phyloP scores from a whole-genome alignment of 2,113 vertebrate genomes.

The Mobula hypostoma region DNA sequence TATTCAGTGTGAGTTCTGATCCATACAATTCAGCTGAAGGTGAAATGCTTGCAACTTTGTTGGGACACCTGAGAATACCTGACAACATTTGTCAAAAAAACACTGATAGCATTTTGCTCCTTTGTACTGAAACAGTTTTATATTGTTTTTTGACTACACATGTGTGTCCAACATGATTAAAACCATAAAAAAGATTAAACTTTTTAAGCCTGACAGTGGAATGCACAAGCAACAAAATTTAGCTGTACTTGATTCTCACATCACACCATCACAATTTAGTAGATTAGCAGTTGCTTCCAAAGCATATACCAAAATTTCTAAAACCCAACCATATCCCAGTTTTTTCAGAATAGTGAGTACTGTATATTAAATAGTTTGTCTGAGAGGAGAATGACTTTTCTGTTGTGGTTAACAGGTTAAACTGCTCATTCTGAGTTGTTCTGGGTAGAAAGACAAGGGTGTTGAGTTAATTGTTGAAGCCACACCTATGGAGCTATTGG shows the following conservation, averaged over 20 bases:
- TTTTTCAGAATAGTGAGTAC: background rate
- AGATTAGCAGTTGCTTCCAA: background rate
- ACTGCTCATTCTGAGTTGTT: background rate
- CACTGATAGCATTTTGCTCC: background rate
- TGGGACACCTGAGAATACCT: background rate
- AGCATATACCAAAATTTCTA: background rate
- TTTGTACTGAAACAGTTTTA: background rate
- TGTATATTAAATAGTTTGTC: background rate
- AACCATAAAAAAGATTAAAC: background rate
- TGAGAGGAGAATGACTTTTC: background rate
- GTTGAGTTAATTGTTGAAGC: background rate
- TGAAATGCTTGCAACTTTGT: background rate
- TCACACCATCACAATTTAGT: background rate
- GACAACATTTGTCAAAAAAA: background rate
- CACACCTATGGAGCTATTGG: background rate
- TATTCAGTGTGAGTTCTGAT: background rate
- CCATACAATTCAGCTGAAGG: background rate
- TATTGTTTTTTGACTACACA: background rate
- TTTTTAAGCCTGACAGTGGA: background rate
- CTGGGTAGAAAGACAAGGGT: background rate
- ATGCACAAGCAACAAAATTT: background rate
- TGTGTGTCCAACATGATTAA: background rate
- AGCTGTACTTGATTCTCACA: background rate
- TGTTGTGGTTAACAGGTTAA: background rate
- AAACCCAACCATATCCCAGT: background rate